These are phyloP conservation scores for Aphelinus certus DNA, from an alignment of 1,140 invertebrate species.

Conservation along the genomic window DNA sequence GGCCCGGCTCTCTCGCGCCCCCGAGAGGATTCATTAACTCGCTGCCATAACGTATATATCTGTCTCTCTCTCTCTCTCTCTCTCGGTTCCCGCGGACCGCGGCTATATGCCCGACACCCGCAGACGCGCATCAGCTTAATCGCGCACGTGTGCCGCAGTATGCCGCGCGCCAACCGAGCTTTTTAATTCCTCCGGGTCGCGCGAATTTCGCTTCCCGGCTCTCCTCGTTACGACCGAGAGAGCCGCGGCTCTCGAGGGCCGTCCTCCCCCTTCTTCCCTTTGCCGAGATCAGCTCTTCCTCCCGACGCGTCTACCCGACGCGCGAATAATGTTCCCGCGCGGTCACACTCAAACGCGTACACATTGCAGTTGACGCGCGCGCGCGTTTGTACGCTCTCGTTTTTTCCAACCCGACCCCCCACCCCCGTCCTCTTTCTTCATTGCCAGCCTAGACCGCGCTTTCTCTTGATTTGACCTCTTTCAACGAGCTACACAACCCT, in stretches of 20 bases:
- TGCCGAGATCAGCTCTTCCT: not conserved
- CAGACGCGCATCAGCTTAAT: slow-evolving; percentile 10
- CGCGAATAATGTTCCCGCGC: too few species aligned
- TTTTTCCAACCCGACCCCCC: too few species aligned
- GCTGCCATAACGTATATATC: not conserved
- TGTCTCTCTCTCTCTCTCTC: not conserved
- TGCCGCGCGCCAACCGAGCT: not conserved
- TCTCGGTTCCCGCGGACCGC: too few species aligned
- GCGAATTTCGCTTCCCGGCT: not conserved
- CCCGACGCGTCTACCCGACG: not conserved
- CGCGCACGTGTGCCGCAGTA: not conserved
- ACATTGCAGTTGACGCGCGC: not conserved
- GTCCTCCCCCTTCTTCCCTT: not conserved
- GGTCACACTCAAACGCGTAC: not conserved
- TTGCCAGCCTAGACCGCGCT: too few species aligned
- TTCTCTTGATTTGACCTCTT: too few species aligned
- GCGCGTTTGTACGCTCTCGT: not conserved
- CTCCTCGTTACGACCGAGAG: not conserved
- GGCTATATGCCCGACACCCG: too few species aligned
- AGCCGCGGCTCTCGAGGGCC: too few species aligned
- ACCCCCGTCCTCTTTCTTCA: too few species aligned
- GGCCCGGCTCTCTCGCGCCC: not conserved
- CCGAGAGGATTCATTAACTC: slow-evolving; percentile 28
- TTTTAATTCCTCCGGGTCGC: not conserved
- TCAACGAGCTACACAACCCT: too few species aligned